Evolutionary conservation across 1,140 invertebrate genomes (phyloP).

Genomic region (Diorhabda sublineata): DNA sequence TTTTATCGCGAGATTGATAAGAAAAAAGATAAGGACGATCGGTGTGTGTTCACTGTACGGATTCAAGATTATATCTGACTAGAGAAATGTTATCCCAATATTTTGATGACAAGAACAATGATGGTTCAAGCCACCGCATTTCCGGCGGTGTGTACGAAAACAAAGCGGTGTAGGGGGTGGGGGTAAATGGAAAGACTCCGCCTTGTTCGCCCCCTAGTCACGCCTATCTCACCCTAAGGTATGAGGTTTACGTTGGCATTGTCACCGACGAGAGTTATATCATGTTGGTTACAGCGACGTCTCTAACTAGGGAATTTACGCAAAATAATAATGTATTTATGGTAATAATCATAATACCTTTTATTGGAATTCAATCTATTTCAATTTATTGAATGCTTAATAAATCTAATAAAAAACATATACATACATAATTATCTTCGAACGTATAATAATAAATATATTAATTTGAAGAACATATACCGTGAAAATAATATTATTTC

Average conservation of each 20-base stretch:
- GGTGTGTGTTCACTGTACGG: constrained; percentile 9
- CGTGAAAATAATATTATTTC: no score
- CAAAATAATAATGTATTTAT: no score
- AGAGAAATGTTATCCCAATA: constrained; percentile 48
- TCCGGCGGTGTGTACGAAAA: constrained; percentile 46
- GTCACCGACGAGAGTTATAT: constrained; percentile 32
- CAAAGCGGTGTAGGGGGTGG: constrained; percentile 41
- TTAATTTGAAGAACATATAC: no score
- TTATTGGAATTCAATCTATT: no score
- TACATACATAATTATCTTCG: no score
- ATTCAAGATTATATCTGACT: constrained; percentile 22
- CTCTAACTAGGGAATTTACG: no score
- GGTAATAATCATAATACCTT: no score
- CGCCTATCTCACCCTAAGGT: constrained; percentile 40
- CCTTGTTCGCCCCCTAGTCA: constrained; percentile 23
- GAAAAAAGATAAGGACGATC: constrained; percentile 1
- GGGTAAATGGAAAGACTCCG: constrained; percentile 22
- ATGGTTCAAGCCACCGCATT: constrained; percentile 49
- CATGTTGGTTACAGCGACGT: background rate
- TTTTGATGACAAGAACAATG: constrained; percentile 49
- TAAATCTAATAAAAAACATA: no score
- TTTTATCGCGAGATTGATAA: background rate
- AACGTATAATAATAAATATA: no score
- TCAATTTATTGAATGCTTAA: no score
- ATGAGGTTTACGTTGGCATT: constrained; percentile 40